Evolutionary conservation across 1,140 invertebrate species (phyloP).

Genomic region (Drosophila repleta): DNA sequence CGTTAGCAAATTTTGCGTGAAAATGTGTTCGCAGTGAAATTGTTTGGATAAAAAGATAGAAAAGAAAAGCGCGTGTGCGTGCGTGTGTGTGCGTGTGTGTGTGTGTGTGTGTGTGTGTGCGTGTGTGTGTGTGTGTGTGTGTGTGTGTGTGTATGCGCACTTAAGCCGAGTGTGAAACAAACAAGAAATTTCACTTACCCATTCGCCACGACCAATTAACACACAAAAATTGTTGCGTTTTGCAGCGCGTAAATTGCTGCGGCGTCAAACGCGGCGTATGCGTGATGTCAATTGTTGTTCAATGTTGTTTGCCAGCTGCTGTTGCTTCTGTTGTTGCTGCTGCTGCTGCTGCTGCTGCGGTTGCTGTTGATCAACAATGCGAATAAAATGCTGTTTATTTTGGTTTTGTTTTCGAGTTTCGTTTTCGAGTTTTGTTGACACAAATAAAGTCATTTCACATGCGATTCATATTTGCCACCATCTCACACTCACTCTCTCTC

Average conservation of each 20-base stretch:
- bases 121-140: constrained; percentile 8
- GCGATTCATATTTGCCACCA: constrained; percentile 32
- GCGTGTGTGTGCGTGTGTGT: not conserved
- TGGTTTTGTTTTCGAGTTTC: constrained; percentile 22
- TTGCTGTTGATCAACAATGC: constrained; percentile 11
- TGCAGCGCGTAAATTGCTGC: constrained; percentile 5
- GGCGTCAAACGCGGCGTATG: constrained; percentile 41
- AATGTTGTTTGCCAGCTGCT: constrained; percentile 14
- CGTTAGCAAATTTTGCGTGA: not conserved
- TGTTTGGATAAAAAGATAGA: constrained; percentile 1
- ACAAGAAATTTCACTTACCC: constrained; percentile 45
- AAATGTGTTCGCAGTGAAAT: constrained; percentile 11
- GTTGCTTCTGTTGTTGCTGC: not conserved
- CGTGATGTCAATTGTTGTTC: constrained; percentile 38
- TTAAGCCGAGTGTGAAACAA: constrained; percentile 18
- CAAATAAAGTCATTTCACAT: constrained; percentile 42
- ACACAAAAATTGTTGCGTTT: constrained; percentile 15
- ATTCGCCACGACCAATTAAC: constrained; percentile 44
- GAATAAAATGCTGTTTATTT: constrained; percentile 6
- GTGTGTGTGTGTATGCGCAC: not conserved
- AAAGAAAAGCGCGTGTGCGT: constrained; percentile 8
- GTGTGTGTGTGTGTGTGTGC: not conserved
- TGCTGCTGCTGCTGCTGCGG: constrained; percentile 3
- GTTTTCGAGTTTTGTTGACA: constrained; percentile 30
- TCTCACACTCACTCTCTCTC: not conserved